A percentile compares a stretch with the other conserved stretches of the same genome.
Evolutionary conservation across 2,888 invertebrate species (phyloP).

Genomic region (Prenolepis imparis): DNA sequence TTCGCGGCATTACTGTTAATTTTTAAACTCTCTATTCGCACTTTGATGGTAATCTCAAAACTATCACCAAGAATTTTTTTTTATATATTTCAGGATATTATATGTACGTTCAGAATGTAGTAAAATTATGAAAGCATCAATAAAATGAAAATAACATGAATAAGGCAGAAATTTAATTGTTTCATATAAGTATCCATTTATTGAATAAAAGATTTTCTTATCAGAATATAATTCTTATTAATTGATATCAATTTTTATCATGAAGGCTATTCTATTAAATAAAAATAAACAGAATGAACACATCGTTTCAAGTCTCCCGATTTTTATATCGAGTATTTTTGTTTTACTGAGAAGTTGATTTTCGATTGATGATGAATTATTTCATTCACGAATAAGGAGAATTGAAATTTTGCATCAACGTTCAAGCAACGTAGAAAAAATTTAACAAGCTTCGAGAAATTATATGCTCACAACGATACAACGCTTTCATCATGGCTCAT

Average conservation of each 20-base stretch:
- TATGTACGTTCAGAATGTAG: neutral
- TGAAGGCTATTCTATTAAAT: too few species aligned
- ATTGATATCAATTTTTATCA: too few species aligned
- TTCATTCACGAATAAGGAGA: neutral
- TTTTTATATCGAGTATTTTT: neutral
- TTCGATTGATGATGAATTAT: neutral
- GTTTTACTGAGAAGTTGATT: neutral
- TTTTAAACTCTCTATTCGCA: neutral
- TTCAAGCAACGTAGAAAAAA: neutral
- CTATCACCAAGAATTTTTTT: neutral
- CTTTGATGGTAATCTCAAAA: neutral
- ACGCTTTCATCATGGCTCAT: slow-evolving; percentile 40
- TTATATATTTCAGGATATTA: neutral
- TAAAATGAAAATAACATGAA: neutral
- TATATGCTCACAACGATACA: slow-evolving; percentile 27
- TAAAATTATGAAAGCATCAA: neutral
- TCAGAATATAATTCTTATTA: neutral
- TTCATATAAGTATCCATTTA: neutral
- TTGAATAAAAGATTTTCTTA: neutral
- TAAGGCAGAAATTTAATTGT: neutral
- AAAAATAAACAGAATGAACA: too few species aligned
- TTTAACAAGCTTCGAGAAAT: slow-evolving; percentile 15
- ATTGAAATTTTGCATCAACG: neutral
- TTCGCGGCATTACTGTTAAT: neutral
- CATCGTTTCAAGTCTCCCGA: neutral